phyloP scores from a whole-genome alignment of 2,113 vertebrate species.

The Struthio camelus region DNA sequence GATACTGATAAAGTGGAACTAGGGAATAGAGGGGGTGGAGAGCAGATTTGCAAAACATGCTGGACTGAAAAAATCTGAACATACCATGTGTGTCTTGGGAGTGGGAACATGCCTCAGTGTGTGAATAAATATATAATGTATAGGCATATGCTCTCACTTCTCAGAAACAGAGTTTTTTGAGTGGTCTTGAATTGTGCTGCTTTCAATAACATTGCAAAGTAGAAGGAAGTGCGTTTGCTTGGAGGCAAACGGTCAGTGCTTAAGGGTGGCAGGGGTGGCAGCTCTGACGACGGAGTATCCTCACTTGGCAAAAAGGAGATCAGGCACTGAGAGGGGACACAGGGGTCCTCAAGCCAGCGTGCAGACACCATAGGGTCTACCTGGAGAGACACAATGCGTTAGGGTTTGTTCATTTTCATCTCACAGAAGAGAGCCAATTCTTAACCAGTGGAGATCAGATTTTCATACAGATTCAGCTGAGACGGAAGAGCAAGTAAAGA shows the following conservation, averaged over 20 bases:
- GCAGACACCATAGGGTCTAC: not conserved
- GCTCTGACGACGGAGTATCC: not conserved
- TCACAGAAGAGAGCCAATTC: not conserved
- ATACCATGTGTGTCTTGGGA: conserved; percentile 54
- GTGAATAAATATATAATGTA: conserved; percentile 66
- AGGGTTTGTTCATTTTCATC: conserved; percentile 4
- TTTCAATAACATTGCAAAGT: not conserved
- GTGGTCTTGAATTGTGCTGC: not conserved
- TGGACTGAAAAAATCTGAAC: conserved; percentile 63
- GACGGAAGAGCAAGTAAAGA: not conserved
- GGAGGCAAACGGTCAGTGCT: not conserved
- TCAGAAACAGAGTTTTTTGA: not conserved
- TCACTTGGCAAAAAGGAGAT: fast-evolving
- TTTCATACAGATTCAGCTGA: not conserved
- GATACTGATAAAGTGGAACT: conserved; percentile 26
- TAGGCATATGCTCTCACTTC: conserved; percentile 54
- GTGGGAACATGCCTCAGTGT: conserved; percentile 57
- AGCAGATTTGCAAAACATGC: conserved; percentile 63
- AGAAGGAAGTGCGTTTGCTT: not conserved
- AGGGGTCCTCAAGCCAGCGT: fast-evolving
- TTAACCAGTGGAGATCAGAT: not conserved
- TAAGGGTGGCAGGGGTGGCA: not conserved
- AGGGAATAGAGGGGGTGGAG: conserved; percentile 52
- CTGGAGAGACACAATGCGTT: not conserved
- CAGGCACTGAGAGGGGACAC: not conserved